A percentile compares a stretch with the other conserved stretches of the same genome.
Evolutionary conservation across 2,888 invertebrate genomes (phyloP).

Genomic region (Panopea generosa): DNA sequence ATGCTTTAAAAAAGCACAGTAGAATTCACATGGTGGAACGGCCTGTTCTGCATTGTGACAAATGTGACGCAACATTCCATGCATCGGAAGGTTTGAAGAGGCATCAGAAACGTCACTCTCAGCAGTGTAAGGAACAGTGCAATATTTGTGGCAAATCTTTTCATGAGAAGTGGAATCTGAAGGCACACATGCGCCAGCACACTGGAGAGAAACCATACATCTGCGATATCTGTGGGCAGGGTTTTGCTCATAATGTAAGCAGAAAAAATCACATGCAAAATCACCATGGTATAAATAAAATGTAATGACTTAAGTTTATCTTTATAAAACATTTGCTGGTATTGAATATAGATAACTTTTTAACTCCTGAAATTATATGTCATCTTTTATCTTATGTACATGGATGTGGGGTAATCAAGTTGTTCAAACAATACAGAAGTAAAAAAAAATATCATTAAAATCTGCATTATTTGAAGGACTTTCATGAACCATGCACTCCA

Average conservation of each 20-base stretch:
- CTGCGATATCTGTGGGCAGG: background rate
- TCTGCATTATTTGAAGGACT: too few relatives aligned
- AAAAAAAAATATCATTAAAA: too few relatives aligned
- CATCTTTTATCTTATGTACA: too few relatives aligned
- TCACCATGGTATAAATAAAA: background rate
- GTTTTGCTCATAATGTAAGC: constrained; percentile 6
- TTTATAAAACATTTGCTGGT: too few relatives aligned
- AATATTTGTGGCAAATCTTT: background rate
- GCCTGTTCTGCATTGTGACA: background rate
- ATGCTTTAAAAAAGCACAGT: background rate
- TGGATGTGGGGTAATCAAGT: too few relatives aligned
- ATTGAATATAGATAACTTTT: too few relatives aligned
- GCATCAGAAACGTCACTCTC: background rate
- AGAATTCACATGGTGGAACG: background rate
- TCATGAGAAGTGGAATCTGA: background rate
- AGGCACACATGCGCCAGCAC: constrained; percentile 7
- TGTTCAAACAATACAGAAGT: too few relatives aligned
- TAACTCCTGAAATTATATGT: too few relatives aligned
- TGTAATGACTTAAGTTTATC: too few relatives aligned
- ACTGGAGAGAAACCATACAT: background rate
- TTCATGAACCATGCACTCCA: too few relatives aligned
- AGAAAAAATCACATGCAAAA: constrained; percentile 6
- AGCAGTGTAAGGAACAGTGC: background rate
- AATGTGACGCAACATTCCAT: background rate
- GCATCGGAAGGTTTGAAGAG: background rate